Evolutionary conservation across 2,797 vertebrate genomes (phyloP), one percentile per base, ranked within the genome.

Genomic region (Percopsis omiscomaycus): DNA sequence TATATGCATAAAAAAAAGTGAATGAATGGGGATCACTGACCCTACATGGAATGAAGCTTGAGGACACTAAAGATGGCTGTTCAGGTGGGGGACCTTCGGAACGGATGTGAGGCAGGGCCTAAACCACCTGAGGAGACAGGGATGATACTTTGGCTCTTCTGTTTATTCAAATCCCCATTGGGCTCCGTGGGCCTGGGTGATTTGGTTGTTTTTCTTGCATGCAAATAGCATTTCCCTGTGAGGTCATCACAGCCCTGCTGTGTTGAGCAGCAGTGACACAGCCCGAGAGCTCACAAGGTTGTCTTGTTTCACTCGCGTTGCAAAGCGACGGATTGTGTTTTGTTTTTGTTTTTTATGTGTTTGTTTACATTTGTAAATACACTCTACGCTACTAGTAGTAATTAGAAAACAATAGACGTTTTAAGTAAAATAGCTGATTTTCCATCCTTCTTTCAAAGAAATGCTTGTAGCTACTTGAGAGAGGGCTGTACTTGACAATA

Each of bases 141-240:
- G 50, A 54, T 30, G 27, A 30, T 32, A 22, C 50, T 53, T 54
- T 46, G 49, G 15, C 45, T 64, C 29, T 11, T 32, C 22, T 46
- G 28, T 54, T 16, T 54, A 32, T 64, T 64, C 51, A 47, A 55
- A 64, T 55, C 52, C 45, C 61, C 52, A 55, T 15, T 12, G 52
- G 45, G 42, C 4, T 55, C 53, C 22, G 53, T 3, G 15, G 14
- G 13, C 27, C 3, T 28, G 50, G 32, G 8, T 63, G 52, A 64
- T 48, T 11, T 22, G 44, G 46, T 29, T 45, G 32, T 57, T 42
- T 57, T 57, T 57, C 32, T 57, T 32, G 16, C 12, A 54, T 60
- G 28, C 28, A 49, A 60, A 49, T 30, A 50, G 46, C 46, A 28
- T 16, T 28, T 54, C 42, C 46, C 53, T 55, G 32, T 63, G 50